Evolutionary conservation across 2,797 vertebrate species (phyloP), one percentile per base, ranked within the genome.

Genomic region (Rhadinocentrus ornatus): DNA sequence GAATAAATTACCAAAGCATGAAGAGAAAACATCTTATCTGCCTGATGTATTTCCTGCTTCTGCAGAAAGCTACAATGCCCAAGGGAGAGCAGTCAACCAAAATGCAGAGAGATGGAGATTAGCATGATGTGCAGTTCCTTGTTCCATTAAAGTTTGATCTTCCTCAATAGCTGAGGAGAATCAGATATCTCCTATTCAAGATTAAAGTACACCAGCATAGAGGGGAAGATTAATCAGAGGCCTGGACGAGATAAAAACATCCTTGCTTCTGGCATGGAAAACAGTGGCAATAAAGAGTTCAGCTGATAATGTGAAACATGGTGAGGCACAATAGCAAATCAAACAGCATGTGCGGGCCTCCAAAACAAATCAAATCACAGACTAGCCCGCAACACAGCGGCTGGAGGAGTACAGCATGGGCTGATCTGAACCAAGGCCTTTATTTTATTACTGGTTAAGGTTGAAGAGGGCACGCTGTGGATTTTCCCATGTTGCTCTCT

Each of bases 131-230:
- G 90, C 86, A 66, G 90, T 88, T 92, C 91, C 90, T 91, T 91
- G 91, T 93, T 92, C 89, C 89, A 92, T 92, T 92, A 93, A 91
- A 92, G 89, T 90, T 92, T 92, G 91, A 93, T 92, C 92, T 93
- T 93, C 90, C 88, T 92, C 91, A 93, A 92, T 91, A 91, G 90
- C 87, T 84, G 90, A 90, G 89, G 87, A 92, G 84, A 93, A 92
- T 93, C 92, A 92, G 91, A 93, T 93, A 93, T 89, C 84, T 85
- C 71, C 87, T 86, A 86, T 93, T 91, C 89, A 83, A 92, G 92
- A 93, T 92, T 92, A 93, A 92, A 93, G 91, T 88, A 89, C 86
- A 89, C 83, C 90, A 85, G 90, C 86, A 90, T 88, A 82, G 84
- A 87, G 90, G 81, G 86, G 68, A 78, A 91, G 92, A 93, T 93